Conservation (phyloP, 2,797 vertebrate species). For the Otolemur crassicaudatus region DNA sequence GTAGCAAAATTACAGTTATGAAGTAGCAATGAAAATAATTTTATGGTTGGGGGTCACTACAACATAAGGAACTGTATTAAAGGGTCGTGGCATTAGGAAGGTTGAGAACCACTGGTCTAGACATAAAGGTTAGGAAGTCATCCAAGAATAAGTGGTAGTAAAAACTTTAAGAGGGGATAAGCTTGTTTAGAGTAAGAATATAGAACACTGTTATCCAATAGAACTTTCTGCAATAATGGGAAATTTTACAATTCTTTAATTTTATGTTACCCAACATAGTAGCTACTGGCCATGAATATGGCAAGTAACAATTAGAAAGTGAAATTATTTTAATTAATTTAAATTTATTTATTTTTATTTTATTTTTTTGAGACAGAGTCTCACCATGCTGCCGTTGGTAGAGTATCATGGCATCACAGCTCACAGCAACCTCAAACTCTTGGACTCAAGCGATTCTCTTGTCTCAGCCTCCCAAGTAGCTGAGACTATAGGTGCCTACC, state of each 20-base stretch:
- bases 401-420: too few species aligned
- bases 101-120: background rate
- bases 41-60: too few species aligned
- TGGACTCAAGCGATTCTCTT: too few species aligned
- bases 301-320: background rate
- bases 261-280: background rate
- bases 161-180: background rate
- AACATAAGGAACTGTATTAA: too few species aligned
- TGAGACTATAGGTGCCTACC: too few species aligned
- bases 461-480: too few species aligned
- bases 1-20: too few species aligned
- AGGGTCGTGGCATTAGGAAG: too few species aligned
- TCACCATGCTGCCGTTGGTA: too few species aligned
- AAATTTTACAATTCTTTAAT: background rate
- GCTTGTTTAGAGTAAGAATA: background rate
- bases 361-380: too few species aligned
- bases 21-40: too few species aligned
- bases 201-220: background rate
- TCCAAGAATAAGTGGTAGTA: background rate
- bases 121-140: background rate
- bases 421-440: too few species aligned
- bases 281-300: background rate
- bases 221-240: background rate
- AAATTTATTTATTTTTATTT: background rate
- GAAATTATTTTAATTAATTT: constrained; percentile 5